phyloP scores from a whole-genome alignment of 2,113 vertebrate species.

The Cyprinus carpio region DNA sequence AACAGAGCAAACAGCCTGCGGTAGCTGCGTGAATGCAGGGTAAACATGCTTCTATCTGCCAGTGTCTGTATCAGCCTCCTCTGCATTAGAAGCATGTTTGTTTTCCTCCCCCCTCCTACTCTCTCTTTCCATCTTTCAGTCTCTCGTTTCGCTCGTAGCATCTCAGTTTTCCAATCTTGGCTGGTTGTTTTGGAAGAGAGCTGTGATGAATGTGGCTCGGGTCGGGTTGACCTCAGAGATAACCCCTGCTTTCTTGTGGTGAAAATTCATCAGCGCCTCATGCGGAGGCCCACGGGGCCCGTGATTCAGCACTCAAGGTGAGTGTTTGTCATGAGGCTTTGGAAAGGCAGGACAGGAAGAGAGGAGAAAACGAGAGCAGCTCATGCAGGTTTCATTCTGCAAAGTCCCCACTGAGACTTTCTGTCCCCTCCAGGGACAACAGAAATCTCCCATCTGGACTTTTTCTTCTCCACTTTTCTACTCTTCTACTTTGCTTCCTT shows the following conservation, averaged over 20 bases:
- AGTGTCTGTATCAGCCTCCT: constrained; percentile 16
- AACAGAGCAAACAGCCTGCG: background rate
- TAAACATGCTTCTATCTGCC: constrained; percentile 24
- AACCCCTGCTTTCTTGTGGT: constrained; percentile 42
- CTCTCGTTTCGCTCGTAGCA: constrained; percentile 15
- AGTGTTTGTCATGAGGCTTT: constrained; percentile 46
- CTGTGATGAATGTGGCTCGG: constrained; percentile 45
- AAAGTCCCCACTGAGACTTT: constrained; percentile 31
- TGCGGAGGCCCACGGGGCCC: constrained; percentile 38
- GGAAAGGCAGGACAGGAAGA: constrained; percentile 25
- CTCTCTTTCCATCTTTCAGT: background rate
- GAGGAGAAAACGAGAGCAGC: constrained; percentile 29
- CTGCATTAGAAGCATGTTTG: constrained; percentile 20
- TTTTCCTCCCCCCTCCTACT: background rate
- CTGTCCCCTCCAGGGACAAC: constrained; percentile 30
- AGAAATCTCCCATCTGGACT: constrained; percentile 26
- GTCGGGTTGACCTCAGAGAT: constrained; percentile 47
- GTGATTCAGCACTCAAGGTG: constrained; percentile 44
- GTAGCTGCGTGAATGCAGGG: constrained; percentile 40
- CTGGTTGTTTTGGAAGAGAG: constrained; percentile 29
- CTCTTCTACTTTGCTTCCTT: background rate
- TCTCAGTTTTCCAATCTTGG: constrained; percentile 36
- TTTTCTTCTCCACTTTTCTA: background rate
- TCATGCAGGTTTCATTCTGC: constrained; percentile 18
- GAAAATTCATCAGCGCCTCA: constrained; percentile 48